Evolutionary conservation across 2,797 vertebrate species (phyloP).

Genomic region (Poeciliopsis turneri): DNA sequence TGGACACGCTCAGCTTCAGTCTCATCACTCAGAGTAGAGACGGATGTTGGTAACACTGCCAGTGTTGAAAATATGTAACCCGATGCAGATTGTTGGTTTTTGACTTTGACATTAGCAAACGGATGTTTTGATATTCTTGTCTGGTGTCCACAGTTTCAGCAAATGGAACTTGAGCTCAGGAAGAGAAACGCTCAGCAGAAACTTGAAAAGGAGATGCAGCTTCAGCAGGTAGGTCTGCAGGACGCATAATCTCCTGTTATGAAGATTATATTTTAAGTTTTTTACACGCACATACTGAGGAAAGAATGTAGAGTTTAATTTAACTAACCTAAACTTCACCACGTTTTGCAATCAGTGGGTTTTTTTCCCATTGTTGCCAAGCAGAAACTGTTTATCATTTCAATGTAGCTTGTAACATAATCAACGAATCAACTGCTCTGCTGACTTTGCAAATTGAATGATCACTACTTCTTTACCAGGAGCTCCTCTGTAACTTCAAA

Average conservation of each 20-base stretch:
- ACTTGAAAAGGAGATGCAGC: conserved; percentile 78
- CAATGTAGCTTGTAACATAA: background rate
- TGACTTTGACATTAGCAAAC: background rate
- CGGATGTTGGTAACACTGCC: background rate
- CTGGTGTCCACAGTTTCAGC: conserved; percentile 70
- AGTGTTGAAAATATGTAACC: background rate
- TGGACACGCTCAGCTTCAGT: no score
- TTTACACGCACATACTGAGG: no score
- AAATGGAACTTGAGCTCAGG: conserved; percentile 73
- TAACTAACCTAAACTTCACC: no score
- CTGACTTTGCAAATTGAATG: conserved; percentile 1
- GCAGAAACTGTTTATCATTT: conserved; percentile 3
- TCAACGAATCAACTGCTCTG: background rate
- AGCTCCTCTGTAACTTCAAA: conserved; percentile 80
- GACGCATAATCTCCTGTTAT: background rate
- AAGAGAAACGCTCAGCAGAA: conserved; percentile 73
- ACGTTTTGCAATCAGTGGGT: no score
- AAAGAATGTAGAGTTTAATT: no score
- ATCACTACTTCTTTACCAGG: conserved; percentile 68
- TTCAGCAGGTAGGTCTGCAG: conserved; percentile 79
- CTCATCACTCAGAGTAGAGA: background rate
- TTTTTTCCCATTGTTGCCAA: no score
- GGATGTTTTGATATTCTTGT: background rate
- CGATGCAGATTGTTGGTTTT: background rate
- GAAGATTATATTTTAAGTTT: no score